A percentile compares a stretch with the other conserved stretches of the same genome.
Conservation (phyloP, 2,888 invertebrate genomes). For the Chorisops tibialis region DNA sequence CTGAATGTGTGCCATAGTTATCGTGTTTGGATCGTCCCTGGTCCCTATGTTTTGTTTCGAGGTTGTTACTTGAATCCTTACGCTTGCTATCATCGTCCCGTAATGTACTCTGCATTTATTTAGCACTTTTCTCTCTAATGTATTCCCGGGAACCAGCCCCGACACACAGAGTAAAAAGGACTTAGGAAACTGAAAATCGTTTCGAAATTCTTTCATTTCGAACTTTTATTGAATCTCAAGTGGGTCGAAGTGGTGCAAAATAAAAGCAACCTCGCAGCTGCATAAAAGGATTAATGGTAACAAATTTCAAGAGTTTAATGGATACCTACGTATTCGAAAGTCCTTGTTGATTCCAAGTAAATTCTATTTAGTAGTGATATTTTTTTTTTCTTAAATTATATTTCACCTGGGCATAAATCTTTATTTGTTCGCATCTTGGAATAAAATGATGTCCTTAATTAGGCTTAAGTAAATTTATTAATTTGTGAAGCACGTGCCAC, state of each 20-base stretch:
- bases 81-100: neutral
- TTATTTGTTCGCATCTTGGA: too few relatives aligned
- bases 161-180: conserved; percentile 9
- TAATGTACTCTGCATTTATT: conserved; percentile 7
- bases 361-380: too few relatives aligned
- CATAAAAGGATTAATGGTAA: conserved; percentile 21
- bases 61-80: neutral
- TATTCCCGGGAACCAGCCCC: conserved; percentile 2
- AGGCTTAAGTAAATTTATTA: conserved; percentile 8
- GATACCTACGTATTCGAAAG: too few relatives aligned
- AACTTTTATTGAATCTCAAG: conserved; percentile 12
- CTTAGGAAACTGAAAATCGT: neutral
- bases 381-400: too few relatives aligned
- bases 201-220: conserved; percentile 15
- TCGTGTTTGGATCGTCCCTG: neutral
- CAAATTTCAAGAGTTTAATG: conserved; percentile 25
- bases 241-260: conserved; percentile 1
- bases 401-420: too few relatives aligned
- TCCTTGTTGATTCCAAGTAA: too few relatives aligned
- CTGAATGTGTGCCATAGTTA: neutral
- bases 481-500: conserved; percentile 1
- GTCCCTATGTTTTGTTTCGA: neutral
- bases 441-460: conserved; percentile 10
- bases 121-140: conserved; percentile 15
- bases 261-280: neutral